phyloP scores from a whole-genome alignment of 2,113 vertebrate species.

The Marmota flaviventris region DNA sequence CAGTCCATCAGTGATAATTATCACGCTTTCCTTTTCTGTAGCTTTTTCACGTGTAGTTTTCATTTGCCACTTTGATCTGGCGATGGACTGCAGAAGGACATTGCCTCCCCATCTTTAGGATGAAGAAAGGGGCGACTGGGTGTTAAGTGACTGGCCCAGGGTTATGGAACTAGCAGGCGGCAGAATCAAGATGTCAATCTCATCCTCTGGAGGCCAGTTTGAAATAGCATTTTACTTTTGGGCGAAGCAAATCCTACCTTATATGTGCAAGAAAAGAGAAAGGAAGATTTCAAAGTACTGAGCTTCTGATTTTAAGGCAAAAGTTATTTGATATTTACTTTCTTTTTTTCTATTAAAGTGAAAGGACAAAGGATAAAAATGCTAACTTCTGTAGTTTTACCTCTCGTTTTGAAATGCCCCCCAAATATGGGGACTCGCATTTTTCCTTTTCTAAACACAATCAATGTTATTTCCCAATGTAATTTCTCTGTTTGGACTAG shows the following conservation, averaged over 20 bases:
- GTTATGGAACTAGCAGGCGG: neutral
- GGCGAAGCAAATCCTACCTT: neutral
- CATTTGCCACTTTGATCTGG: neutral
- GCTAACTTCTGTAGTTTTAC: neutral
- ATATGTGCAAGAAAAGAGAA: neutral
- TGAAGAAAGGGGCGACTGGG: neutral
- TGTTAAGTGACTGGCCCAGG: neutral
- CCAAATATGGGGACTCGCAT: neutral
- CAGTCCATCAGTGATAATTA: neutral
- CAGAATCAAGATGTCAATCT: neutral
- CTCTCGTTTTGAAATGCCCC: slow-evolving; percentile 13
- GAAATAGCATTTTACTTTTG: neutral
- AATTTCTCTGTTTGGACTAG: slow-evolving; percentile 62
- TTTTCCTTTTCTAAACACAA: slow-evolving; percentile 59
- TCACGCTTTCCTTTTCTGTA: neutral
- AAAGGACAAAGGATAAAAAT: slow-evolving; percentile 4
- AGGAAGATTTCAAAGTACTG: neutral
- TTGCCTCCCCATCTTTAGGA: neutral
- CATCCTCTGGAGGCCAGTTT: neutral
- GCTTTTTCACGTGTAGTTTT: neutral
- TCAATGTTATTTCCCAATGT: slow-evolving; percentile 33
- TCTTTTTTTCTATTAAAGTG: neutral
- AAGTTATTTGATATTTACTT: neutral
- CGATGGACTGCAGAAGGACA: neutral
- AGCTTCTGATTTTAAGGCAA: neutral